Evolutionary conservation across 2,797 vertebrate species (phyloP).

Genomic region (Pitangus sulphuratus): DNA sequence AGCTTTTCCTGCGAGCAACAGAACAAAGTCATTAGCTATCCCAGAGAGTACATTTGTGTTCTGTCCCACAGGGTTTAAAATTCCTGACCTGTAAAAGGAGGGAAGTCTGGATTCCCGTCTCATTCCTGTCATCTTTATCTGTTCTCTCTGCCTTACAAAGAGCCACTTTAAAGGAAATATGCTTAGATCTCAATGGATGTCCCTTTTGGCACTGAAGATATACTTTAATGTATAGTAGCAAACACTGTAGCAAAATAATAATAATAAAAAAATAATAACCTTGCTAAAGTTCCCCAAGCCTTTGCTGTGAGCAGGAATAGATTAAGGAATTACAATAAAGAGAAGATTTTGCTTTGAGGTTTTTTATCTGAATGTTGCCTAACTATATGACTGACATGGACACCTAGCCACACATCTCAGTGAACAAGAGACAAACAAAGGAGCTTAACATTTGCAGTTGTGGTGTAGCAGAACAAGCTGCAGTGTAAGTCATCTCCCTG

Average conservation of each 20-base stretch:
- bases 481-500: neutral
- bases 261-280: neutral
- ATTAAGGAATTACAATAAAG: neutral
- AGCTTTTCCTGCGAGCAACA: neutral
- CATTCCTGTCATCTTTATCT: neutral
- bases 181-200: neutral
- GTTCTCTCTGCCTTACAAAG: neutral
- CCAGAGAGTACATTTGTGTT: neutral
- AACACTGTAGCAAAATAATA: neutral
- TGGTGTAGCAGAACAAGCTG: neutral
- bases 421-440: neutral
- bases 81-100: neutral
- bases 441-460: neutral
- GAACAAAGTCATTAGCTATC: neutral
- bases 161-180: neutral
- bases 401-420: neutral
- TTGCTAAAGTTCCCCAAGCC: neutral
- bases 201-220: neutral
- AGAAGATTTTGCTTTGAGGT: neutral
- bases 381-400: neutral
- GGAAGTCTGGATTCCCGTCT: neutral
- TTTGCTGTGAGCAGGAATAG: neutral
- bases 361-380: neutral
- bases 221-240: neutral
- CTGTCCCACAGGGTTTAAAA: conserved; percentile 12